Conservation (phyloP, 2,113 vertebrate genomes). For the Sminthopsis crassicaudata region DNA sequence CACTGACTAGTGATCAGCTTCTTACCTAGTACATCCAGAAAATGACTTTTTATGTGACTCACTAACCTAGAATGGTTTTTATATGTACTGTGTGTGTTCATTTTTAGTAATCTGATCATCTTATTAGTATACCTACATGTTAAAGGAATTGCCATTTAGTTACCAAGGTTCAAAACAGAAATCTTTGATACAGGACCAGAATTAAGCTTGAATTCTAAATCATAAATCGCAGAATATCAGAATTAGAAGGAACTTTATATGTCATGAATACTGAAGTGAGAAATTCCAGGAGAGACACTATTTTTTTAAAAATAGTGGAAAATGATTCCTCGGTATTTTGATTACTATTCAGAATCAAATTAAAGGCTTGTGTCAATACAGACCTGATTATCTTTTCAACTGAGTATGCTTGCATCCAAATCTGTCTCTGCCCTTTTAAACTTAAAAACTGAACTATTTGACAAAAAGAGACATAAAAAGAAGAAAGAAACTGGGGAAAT, state of each 20-base stretch:
- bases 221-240: neutral
- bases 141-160: slow-evolving; percentile 36
- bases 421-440: slow-evolving; percentile 49
- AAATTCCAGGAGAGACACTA: neutral
- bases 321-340: neutral
- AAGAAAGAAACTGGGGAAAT: neutral
- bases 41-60: slow-evolving; percentile 24
- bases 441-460: slow-evolving; percentile 30
- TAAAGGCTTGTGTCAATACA: slow-evolving; percentile 49
- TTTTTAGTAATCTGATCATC: slow-evolving; percentile 18
- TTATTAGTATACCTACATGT: slow-evolving; percentile 49
- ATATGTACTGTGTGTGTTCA: slow-evolving; percentile 4
- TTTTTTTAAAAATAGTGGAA: slow-evolving; percentile 33
- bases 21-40: neutral
- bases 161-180: slow-evolving; percentile 46
- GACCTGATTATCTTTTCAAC: slow-evolving; percentile 32
- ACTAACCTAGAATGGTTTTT: slow-evolving; percentile 34
- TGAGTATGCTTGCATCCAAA: slow-evolving; percentile 33
- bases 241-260: neutral
- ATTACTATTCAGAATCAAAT: slow-evolving; percentile 19
- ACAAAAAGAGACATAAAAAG: slow-evolving; percentile 4
- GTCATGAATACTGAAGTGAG: neutral
- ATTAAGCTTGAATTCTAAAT: neutral
- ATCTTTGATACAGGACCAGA: slow-evolving; percentile 17
- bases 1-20: slow-evolving; percentile 36